Evolutionary conservation across 2,113 vertebrate species (phyloP).

Genomic region (Diadophis punctatus): DNA sequence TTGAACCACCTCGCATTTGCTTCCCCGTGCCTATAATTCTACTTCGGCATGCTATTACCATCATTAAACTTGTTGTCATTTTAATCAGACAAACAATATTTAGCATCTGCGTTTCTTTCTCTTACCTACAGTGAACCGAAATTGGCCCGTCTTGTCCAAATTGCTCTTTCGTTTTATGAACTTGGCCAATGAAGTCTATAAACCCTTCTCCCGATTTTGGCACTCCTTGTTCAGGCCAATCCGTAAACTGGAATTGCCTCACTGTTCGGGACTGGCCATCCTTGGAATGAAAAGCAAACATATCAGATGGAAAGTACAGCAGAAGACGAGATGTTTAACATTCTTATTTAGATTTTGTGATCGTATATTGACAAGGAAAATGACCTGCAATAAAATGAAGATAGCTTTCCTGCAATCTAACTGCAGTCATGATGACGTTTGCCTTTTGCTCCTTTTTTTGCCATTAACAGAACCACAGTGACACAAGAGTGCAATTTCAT

Average conservation of each 20-base stretch:
- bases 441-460: slow-evolving; percentile 1
- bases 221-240: slow-evolving; percentile 99
- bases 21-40: not conserved
- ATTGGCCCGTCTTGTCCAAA: slow-evolving; percentile 99
- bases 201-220: slow-evolving; percentile 99
- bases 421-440: not conserved
- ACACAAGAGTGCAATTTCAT: not conserved
- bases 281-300: slow-evolving; percentile 66
- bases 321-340: not conserved
- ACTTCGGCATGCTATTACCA: accelerated
- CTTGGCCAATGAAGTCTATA: slow-evolving; percentile 99
- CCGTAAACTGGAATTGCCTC: slow-evolving; percentile 98
- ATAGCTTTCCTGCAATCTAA: not conserved
- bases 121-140: slow-evolving; percentile 98
- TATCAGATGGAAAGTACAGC: not conserved
- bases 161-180: slow-evolving; percentile 99
- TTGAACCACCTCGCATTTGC: not conserved
- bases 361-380: not conserved
- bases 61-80: not conserved
- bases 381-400: not conserved
- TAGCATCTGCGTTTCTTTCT: slow-evolving; percentile 1
- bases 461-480: not conserved
- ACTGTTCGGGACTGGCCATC: slow-evolving; percentile 98
- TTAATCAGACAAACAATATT: not conserved
- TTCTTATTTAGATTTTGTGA: not conserved